A percentile compares a stretch with the other conserved stretches of the same genome.
Evolutionary conservation across 2,797 vertebrate genomes (phyloP).

Genomic region (Diplodus puntazzo): DNA sequence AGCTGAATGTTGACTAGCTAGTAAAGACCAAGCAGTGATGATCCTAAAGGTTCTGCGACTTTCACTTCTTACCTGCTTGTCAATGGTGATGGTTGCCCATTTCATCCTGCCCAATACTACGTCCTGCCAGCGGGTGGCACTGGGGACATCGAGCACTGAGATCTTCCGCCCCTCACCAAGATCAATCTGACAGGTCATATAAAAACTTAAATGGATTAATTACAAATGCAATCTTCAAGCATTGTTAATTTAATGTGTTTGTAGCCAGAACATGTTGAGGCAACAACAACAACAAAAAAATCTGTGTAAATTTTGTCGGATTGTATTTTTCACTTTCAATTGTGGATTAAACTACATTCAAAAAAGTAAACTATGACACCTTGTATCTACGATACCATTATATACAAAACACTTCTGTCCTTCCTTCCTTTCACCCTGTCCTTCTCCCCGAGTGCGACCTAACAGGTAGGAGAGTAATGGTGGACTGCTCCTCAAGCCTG

Average conservation of each 20-base stretch:
- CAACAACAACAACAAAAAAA: too few relatives aligned
- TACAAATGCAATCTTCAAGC: background rate
- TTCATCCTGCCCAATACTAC: slow-evolving; percentile 67
- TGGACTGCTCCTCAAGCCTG: too few relatives aligned
- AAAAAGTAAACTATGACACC: too few relatives aligned
- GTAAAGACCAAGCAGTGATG: background rate
- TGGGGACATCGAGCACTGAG: slow-evolving; percentile 37
- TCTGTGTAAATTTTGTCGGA: too few relatives aligned
- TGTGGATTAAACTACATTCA: too few relatives aligned
- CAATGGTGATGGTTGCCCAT: slow-evolving; percentile 57
- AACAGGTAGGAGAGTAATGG: too few relatives aligned
- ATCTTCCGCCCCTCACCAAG: slow-evolving; percentile 40
- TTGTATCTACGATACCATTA: background rate
- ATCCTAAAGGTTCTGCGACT: too few relatives aligned
- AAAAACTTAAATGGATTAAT: background rate
- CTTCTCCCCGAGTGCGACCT: too few relatives aligned
- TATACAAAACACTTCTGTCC: too few relatives aligned
- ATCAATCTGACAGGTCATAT: slow-evolving; percentile 26
- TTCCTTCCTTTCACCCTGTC: background rate
- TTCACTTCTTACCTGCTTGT: slow-evolving; percentile 43
- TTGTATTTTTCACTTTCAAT: too few relatives aligned
- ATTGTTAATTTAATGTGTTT: background rate
- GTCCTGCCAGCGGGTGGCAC: slow-evolving; percentile 64
- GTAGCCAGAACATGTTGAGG: background rate
- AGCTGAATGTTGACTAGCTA: background rate